Percentiles rank a stretch among this genome's conserved stretches.
Evolutionary conservation across 2,113 vertebrate species (phyloP).

Genomic region (Archocentrus centrarchus): DNA sequence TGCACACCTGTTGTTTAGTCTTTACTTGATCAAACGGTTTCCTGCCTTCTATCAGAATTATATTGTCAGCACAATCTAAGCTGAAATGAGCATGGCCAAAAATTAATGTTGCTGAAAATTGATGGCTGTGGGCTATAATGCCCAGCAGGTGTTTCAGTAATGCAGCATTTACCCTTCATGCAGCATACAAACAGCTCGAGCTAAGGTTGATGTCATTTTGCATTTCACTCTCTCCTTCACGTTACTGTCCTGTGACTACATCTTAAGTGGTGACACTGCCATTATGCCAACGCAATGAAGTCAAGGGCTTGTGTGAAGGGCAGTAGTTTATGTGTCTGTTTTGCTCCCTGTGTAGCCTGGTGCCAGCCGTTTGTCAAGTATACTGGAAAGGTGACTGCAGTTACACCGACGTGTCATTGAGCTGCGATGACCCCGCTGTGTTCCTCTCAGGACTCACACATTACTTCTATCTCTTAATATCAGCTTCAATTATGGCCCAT

Average conservation of each 20-base stretch:
- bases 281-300: constrained; percentile 31
- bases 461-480: constrained; percentile 74
- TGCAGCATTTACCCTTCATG: constrained; percentile 35
- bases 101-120: constrained; percentile 30
- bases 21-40: not conserved
- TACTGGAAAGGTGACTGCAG: constrained; percentile 72
- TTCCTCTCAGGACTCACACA: constrained; percentile 73
- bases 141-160: constrained; percentile 23
- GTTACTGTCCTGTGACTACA: constrained; percentile 16
- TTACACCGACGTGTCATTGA: constrained; percentile 75
- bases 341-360: constrained; percentile 69
- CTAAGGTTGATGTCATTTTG: constrained; percentile 15
- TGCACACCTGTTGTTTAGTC: constrained; percentile 16
- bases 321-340: constrained; percentile 58
- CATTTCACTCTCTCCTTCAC: constrained; percentile 29
- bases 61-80: not conserved
- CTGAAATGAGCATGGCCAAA: constrained; percentile 25
- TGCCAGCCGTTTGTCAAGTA: constrained; percentile 84
- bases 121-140: constrained; percentile 17
- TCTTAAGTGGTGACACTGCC: constrained; percentile 39
- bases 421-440: constrained; percentile 66
- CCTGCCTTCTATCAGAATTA: constrained; percentile 1
- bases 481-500: constrained; percentile 65
- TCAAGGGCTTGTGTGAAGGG: constrained; percentile 76
- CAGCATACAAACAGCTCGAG: constrained; percentile 16